Conservation (phyloP, 1,140 invertebrate species). For the Capitella teleta region DNA sequence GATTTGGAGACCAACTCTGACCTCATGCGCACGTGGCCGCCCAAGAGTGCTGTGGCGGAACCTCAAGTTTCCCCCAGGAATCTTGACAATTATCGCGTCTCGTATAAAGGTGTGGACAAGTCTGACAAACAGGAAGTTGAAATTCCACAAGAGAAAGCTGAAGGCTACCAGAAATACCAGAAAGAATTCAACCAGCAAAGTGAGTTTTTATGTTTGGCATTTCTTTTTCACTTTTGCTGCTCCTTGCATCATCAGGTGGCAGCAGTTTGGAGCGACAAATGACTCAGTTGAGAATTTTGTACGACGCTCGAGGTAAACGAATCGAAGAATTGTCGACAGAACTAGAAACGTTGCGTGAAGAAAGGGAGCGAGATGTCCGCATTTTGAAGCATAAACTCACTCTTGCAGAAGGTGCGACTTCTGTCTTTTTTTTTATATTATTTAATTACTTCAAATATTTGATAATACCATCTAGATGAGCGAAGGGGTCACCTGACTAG, state of each 20-base stretch:
- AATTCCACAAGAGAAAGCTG: not conserved
- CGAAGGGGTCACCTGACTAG: slow-evolving; percentile 22
- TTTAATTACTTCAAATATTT: not conserved
- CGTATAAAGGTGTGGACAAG: too few species aligned
- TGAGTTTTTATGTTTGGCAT: not conserved
- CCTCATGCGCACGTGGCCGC: too few species aligned
- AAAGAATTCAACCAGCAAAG: too few species aligned
- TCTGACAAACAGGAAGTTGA: too few species aligned
- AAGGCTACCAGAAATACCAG: not conserved
- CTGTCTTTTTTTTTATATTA: not conserved
- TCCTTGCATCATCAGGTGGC: too few species aligned
- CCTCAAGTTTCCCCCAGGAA: too few species aligned
- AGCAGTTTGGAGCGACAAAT: slow-evolving; percentile 11
- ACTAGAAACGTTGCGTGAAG: slow-evolving; percentile 21
- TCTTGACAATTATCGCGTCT: too few species aligned
- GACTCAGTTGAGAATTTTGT: slow-evolving; percentile 31
- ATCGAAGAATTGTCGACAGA: slow-evolving; percentile 29
- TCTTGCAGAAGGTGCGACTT: slow-evolving; percentile 22
- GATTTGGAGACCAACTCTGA: too few species aligned
- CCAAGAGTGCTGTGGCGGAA: too few species aligned
- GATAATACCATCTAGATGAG: slow-evolving; percentile 19
- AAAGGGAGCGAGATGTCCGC: slow-evolving; percentile 22
- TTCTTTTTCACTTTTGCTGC: too few species aligned
- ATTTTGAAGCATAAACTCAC: slow-evolving; percentile 32
- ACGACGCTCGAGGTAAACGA: slow-evolving; percentile 28